These are phyloP conservation scores for Drosophila niveifrons DNA, from an alignment of 2,888 invertebrate genomes.

Conservation along the genomic window DNA sequence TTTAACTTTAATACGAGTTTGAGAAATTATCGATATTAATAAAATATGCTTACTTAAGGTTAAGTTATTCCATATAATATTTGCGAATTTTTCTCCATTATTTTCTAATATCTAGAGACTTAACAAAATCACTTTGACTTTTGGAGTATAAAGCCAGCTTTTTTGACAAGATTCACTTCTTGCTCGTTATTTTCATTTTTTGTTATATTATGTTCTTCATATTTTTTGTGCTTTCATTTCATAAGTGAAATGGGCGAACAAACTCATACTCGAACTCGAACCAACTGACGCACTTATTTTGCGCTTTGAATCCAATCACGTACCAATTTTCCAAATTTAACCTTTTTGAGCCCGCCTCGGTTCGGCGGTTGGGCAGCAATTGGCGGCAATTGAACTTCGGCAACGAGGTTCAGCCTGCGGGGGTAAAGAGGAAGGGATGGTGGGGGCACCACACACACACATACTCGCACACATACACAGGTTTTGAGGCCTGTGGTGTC, in stretches of 20 bases:
- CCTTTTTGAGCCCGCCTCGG: slow-evolving; percentile 67
- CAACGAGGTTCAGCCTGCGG: slow-evolving; percentile 8
- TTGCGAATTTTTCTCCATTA: neutral
- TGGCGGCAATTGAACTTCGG: slow-evolving; percentile 61
- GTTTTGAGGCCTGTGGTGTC: slow-evolving; percentile 3
- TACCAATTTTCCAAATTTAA: slow-evolving; percentile 80
- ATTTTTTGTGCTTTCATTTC: slow-evolving; percentile 59
- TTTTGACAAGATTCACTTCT: neutral
- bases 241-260: slow-evolving; percentile 62
- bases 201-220: slow-evolving; percentile 18
- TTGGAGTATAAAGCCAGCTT: slow-evolving; percentile 27
- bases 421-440: neutral
- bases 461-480: neutral
- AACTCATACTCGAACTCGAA: slow-evolving; percentile 25
- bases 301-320: slow-evolving; percentile 81
- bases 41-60: too few relatives aligned
- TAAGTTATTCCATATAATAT: too few relatives aligned
- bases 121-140: neutral
- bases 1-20: too few relatives aligned
- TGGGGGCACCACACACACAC: neutral
- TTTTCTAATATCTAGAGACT: neutral
- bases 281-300: slow-evolving; percentile 76
- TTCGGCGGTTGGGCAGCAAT: slow-evolving; percentile 49
- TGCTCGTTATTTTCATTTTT: slow-evolving; percentile 31
- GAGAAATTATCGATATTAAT: too few relatives aligned